phyloP scores from a whole-genome alignment of 2,888 invertebrate species.

The Xanthorhoe spadicearia region DNA sequence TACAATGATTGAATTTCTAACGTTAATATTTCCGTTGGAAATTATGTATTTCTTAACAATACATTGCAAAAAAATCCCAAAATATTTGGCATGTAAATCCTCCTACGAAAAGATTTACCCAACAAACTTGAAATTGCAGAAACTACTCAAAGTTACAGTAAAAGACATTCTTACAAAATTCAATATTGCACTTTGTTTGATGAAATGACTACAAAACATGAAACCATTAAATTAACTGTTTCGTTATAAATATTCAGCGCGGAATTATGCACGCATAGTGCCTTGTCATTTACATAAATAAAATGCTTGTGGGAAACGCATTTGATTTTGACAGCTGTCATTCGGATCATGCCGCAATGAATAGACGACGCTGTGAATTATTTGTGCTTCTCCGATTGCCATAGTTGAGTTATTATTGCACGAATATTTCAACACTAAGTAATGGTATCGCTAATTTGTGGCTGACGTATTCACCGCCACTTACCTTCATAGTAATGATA shows the following conservation, averaged over 20 bases:
- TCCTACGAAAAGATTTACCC: no score
- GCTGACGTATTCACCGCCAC: slow-evolving; percentile 26
- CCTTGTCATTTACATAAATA: slow-evolving; percentile 23
- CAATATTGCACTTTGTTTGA: slow-evolving; percentile 18
- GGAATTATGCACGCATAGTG: slow-evolving; percentile 17
- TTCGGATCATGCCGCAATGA: slow-evolving; percentile 36
- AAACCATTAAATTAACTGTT: slow-evolving; percentile 11
- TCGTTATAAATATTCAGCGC: slow-evolving; percentile 16
- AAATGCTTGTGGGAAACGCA: slow-evolving; percentile 25
- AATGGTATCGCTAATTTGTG: slow-evolving; percentile 28
- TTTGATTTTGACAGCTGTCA: slow-evolving; percentile 35
- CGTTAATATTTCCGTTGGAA: no score
- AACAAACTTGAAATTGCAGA: no score
- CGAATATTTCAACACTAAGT: slow-evolving; percentile 32
- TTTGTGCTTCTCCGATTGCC: slow-evolving; percentile 43
- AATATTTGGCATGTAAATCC: no score
- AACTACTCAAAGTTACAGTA: slow-evolving; percentile 1
- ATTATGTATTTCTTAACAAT: no score
- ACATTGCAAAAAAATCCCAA: no score
- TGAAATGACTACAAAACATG: slow-evolving; percentile 10
- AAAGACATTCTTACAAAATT: background rate
- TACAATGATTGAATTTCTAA: no score
- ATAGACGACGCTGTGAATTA: slow-evolving; percentile 31
- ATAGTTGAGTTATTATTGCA: slow-evolving; percentile 42
- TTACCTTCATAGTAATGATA: slow-evolving; percentile 26